These are phyloP conservation scores for Circaetus cinerascens DNA, from an alignment of 2,113 vertebrate species.

Conservation along the genomic window DNA sequence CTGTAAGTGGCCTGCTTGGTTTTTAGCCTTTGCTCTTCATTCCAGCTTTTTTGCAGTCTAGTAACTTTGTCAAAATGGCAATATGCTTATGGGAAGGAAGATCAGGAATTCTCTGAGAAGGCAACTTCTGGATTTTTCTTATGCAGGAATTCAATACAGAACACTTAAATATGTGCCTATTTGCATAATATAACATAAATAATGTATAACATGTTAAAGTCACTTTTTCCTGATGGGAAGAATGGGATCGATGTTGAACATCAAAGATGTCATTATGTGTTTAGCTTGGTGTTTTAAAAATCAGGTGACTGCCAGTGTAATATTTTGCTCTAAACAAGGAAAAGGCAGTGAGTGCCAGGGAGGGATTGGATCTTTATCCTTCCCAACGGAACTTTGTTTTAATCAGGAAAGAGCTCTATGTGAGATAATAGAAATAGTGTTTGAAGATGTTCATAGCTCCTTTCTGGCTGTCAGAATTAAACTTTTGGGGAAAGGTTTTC, in stretches of 20 bases:
- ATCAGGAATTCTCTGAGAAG: not conserved
- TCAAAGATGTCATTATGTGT: not conserved
- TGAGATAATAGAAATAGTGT: not conserved
- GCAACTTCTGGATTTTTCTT: not conserved
- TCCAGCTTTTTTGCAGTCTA: not conserved
- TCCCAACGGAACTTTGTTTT: not conserved
- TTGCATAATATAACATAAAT: not conserved
- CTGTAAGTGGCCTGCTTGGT: slow-evolving; percentile 70
- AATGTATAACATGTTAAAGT: not conserved
- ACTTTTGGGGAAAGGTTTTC: not conserved
- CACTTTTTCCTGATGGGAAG: not conserved
- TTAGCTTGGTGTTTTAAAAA: not conserved
- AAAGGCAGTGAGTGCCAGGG: not conserved
- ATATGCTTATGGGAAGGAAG: not conserved
- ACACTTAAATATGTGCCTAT: not conserved
- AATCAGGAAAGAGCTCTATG: not conserved
- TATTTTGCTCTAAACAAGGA: not conserved
- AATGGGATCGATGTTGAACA: not conserved
- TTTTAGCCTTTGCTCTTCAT: not conserved
- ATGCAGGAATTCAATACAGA: not conserved
- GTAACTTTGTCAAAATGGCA: not conserved
- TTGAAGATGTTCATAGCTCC: not conserved
- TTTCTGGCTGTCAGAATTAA: not conserved
- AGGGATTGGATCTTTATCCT: not conserved
- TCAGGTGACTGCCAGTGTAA: not conserved